Evolutionary conservation across 2,797 vertebrate genomes (phyloP), one percentile per base, ranked within the genome.

Genomic region (Sternarchorhynchus goeldii): DNA sequence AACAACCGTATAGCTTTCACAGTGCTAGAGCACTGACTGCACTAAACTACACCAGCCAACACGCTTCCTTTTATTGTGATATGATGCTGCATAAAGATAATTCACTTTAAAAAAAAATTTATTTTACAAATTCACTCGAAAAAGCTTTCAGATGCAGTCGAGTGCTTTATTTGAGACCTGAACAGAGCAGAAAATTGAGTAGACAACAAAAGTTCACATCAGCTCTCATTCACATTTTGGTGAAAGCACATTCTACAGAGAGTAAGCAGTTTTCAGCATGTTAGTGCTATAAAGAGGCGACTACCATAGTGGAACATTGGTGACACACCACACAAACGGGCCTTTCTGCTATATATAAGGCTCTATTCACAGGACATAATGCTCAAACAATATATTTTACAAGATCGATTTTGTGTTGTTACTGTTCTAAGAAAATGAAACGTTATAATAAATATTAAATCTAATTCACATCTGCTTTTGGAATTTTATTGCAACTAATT

Each of bases 131-230:
- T 50, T 50, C 45, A 50, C 45, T 14, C 14, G 10, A 50, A 12
- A 2, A 50, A 50, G 45, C 36, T 39, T 39, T 50, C 6, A 76
- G 5, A 57, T 41, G 21, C 14, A 66, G 39, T 32, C 16, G 1
- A 16, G 16, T 36, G 5, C 59, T 77, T 71, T 77, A 77, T 77
- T 71, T 16, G 31, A 25, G 45, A 64, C n/a, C 65, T 60, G 59
- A 16, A 57, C 36, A 41, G 41, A 71, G 32, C 50, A 16, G 50
- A 31, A 1, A 17, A 36, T n/a, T 2, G 17, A 18, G n/a, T 6
- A 20, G n/a, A 58, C 17, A 60, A 60, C 10, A 60, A 29, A 60
- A 29, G 25, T 32, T 70, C 17, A 18, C 34, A 36, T 57, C 0
- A 18, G 50, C 6, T 50, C 21, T 14, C 16, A 14, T n/a, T 12